Evolutionary conservation across 2,888 invertebrate genomes (phyloP).

Genomic region (Thelaira solivaga): DNA sequence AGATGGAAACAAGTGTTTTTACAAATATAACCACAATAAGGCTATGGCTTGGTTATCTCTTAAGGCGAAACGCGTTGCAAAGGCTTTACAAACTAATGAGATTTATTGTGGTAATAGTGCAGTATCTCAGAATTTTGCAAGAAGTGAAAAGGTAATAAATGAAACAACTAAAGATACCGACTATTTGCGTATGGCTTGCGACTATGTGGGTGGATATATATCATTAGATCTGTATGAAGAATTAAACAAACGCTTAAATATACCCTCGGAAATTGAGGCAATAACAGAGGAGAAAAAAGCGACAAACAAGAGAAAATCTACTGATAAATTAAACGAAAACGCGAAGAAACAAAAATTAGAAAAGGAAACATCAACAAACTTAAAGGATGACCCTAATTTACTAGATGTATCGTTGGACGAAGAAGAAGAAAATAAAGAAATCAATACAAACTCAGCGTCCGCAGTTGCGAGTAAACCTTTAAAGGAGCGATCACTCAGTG

Average conservation of each 20-base stretch:
- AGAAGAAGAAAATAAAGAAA: slow-evolving; percentile 31
- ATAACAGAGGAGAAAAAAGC: slow-evolving; percentile 77
- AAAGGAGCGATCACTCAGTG: slow-evolving; percentile 78
- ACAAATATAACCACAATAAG: slow-evolving; percentile 88
- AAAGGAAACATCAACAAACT: slow-evolving; percentile 75
- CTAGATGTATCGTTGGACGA: slow-evolving; percentile 65
- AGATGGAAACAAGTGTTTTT: slow-evolving; percentile 85
- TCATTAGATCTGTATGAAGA: slow-evolving; percentile 82
- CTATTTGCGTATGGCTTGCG: slow-evolving; percentile 80
- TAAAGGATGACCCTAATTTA: slow-evolving; percentile 66
- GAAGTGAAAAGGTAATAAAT: slow-evolving; percentile 78
- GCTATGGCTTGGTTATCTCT: slow-evolving; percentile 85
- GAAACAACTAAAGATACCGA: slow-evolving; percentile 74
- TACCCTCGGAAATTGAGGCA: slow-evolving; percentile 69
- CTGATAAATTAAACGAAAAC: slow-evolving; percentile 70
- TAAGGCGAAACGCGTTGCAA: slow-evolving; percentile 83
- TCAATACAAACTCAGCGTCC: slow-evolving; percentile 17
- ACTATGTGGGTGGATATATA: slow-evolving; percentile 88
- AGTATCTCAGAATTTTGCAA: slow-evolving; percentile 86
- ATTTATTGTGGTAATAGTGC: slow-evolving; percentile 86
- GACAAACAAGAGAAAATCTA: slow-evolving; percentile 79
- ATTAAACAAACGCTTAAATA: slow-evolving; percentile 81
- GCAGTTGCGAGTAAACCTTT: slow-evolving; percentile 51
- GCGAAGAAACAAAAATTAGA: slow-evolving; percentile 78
- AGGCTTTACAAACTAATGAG: slow-evolving; percentile 67